A percentile compares a stretch with the other conserved stretches of the same genome.
These are phyloP conservation scores for Alectura lathami DNA, from an alignment of 2,113 vertebrate species.

Conservation along the genomic window DNA sequence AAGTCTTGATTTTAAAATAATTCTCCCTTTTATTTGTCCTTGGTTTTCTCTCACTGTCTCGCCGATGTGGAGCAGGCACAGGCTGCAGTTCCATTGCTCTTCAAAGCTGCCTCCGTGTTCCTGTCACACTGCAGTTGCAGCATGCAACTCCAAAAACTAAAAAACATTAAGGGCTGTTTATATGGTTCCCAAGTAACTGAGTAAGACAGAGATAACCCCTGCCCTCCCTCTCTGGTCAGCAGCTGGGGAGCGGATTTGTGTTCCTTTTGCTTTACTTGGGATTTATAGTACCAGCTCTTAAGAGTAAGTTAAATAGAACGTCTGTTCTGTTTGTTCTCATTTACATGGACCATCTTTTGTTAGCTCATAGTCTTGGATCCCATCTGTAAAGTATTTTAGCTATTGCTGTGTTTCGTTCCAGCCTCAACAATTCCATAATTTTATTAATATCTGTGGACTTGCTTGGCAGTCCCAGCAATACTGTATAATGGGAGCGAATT, in stretches of 20 bases:
- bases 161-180: neutral
- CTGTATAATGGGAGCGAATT: neutral
- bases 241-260: neutral
- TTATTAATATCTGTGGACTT: neutral
- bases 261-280: neutral
- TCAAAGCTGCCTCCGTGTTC: neutral
- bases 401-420: neutral
- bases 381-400: neutral
- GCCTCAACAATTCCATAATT: neutral
- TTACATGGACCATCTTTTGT: neutral
- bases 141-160: neutral
- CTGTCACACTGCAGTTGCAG: neutral
- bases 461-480: neutral
- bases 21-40: neutral
- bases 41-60: neutral
- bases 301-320: slow-evolving; percentile 5
- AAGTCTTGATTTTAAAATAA: neutral
- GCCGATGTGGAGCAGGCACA: neutral
- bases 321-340: neutral
- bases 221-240: neutral
- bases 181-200: neutral
- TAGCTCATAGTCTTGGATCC: neutral
- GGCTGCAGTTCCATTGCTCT: accelerated
- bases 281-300: neutral
- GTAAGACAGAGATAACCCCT: neutral